A percentile compares a stretch with the other conserved stretches of the same genome.
Evolutionary conservation across 2,797 vertebrate genomes (phyloP).

Genomic region (Syngnathus rostellatus): DNA sequence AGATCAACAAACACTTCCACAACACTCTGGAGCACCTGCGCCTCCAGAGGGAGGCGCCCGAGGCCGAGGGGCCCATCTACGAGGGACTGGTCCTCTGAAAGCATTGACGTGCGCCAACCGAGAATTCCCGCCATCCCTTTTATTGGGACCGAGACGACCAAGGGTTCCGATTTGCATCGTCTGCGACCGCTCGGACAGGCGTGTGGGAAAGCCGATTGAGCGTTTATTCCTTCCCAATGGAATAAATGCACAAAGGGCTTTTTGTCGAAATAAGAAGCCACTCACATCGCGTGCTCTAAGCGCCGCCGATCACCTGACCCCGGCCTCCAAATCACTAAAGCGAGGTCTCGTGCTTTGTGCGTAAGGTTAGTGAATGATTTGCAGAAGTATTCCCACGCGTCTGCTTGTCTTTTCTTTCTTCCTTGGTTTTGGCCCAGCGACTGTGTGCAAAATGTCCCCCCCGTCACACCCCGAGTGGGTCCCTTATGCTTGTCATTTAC

Average conservation of each 20-base stretch:
- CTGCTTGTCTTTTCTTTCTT: conserved; percentile 9
- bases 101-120: conserved; percentile 14
- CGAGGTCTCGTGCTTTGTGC: neutral
- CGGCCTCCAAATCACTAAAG: too few relatives aligned
- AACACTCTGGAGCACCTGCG: conserved; percentile 98
- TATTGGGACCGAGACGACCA: conserved; percentile 12
- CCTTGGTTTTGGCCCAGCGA: conserved; percentile 15
- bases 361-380: neutral
- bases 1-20: conserved; percentile 99
- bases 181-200: neutral
- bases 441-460: conserved; percentile 72
- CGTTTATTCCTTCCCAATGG: neutral
- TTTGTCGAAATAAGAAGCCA: neutral
- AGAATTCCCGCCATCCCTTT: conserved; percentile 5
- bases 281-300: neutral
- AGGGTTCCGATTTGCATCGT: neutral
- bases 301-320: neutral
- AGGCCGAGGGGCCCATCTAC: conserved; percentile 89
- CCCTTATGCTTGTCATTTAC: conserved; percentile 58
- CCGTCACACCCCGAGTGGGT: conserved; percentile 67
- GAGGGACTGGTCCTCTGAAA: conserved; percentile 90
- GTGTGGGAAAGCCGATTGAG: neutral
- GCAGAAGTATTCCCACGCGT: neutral
- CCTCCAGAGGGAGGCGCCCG: conserved; percentile 86
- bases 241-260: neutral